Base-by-base conservation (phyloP, 1,140 invertebrate genomes). In the Drosophila nasuta region DNA sequence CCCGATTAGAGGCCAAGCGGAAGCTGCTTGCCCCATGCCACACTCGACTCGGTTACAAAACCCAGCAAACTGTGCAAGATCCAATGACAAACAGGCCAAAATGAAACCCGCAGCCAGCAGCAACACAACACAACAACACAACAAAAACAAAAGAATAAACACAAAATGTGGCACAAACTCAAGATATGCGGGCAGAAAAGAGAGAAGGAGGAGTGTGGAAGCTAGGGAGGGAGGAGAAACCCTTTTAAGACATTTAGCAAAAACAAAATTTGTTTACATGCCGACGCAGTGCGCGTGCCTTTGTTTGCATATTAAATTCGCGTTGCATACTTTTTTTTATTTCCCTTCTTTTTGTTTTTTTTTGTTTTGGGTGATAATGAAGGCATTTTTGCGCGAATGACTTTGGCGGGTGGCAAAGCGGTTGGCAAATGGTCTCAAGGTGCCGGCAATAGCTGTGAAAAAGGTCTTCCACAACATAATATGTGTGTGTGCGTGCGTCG, bases 301-400 rank as follows among this genome's bases (percentile, higher is more conserved):
- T 73, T 87, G 76, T 82, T 86, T 86, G 75, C 67, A 87, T 87
- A 86, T 87, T 76, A 66, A 87, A 67, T 86, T 62, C 63, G 65
- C 62, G 38, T 54, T 87, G 82, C 83, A 82, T 79, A 79, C 83
- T 82, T 80, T 69, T 8, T 38, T 10, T 38, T 25, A 25, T 25
- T 25, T 25, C 0, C 20, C 20, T 25, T 25, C 3, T 38, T 8
- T 38, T 35, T 35, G 7, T 33, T 6, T 33, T 6, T 33, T 5
- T 7, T 6, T 33, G 1, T 33, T 58, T 41, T 4, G 35, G 77
- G 72, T 77, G 76, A 85, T 87, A 86, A 86, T 88, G 82, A 86
- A 79, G 72, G 82, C 77, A 79, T 86, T 81, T 85, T 81, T 86
- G 43, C 78, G 46, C 43, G 38, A 51, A 51, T 17, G 15, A 70